Evolutionary conservation across 2,888 invertebrate genomes (phyloP), one percentile per base, ranked within the genome.

Genomic region (Homarus gammarus): DNA sequence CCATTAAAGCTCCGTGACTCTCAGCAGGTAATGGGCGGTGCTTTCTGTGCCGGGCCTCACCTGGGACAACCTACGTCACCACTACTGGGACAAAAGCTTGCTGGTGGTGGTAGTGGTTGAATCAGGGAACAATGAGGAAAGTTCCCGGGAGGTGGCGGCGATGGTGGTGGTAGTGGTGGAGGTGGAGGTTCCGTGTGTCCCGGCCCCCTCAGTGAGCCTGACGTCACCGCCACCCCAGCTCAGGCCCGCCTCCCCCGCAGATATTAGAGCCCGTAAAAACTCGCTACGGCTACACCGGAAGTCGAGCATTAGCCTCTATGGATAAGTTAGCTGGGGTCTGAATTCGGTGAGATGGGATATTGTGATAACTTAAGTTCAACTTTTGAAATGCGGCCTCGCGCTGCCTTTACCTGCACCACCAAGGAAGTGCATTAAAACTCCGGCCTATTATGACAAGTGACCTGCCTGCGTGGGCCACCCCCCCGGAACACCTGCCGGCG

Each of bases 351-450:
- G 61, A 79, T 79, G 79, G 51, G 36, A 36, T 61, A 79, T 79
- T 79, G 79, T 79, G 79, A 61, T 61, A 61, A 56, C 79, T 56
- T 18, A 36, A 36, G 36, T 18, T 38, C 56, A 79, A 61, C 38
- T 79, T 79, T 79, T 79, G 61, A 61, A 36, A 61, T 36, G 79
- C 51, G 61, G 79, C 79, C 31, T 8, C 22, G 15, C 61, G n/a
- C 22, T 6, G 27, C 6, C 64, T 64, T 22, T 51, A 79, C 79
- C 61, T 56, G 33, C 56, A 5, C 36, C 49, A 12, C 61, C 22
- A 38, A 79, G 79, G 79, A 79, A 79, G 79, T 79, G 79, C 79
- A 79, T 79, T 79, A 79, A 61, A 79, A 79, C 79, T 79, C 79
- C 22, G 38, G 51, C 2, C 79, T 49, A 79, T 79, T 61, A 79